Percentiles rank a stretch among this genome's conserved stretches.
These are phyloP conservation scores for Clinocottus analis DNA, from an alignment of 2,113 vertebrate genomes.

Conservation along the genomic window DNA sequence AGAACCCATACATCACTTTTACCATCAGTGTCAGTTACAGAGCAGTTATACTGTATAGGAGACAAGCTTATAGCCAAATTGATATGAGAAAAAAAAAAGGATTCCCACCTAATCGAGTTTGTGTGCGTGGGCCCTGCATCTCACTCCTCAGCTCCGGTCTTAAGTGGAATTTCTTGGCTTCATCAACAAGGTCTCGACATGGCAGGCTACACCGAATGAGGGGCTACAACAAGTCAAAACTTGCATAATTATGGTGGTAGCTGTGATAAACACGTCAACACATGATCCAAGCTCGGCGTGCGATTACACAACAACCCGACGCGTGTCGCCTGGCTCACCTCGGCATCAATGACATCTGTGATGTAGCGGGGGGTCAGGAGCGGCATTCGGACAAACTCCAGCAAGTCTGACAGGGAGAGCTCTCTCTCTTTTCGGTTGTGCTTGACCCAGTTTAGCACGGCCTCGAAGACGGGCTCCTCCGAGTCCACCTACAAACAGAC, in stretches of 20 bases:
- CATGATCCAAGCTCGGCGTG: neutral
- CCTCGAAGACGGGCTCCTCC: slow-evolving; percentile 97
- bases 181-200: slow-evolving; percentile 97
- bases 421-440: slow-evolving; percentile 93
- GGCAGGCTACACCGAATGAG: slow-evolving; percentile 96
- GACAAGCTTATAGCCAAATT: neutral
- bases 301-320: slow-evolving; percentile 25
- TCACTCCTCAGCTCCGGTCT: slow-evolving; percentile 96
- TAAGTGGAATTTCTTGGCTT: slow-evolving; percentile 99
- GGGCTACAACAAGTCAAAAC: slow-evolving; percentile 84
- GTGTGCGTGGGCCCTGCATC: slow-evolving; percentile 97
- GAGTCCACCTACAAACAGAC: slow-evolving; percentile 90
- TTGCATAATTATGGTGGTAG: slow-evolving; percentile 35
- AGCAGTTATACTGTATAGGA: neutral
- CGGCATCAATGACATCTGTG: slow-evolving; percentile 96
- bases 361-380: slow-evolving; percentile 97
- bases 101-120: slow-evolving; percentile 91
- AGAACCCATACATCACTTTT: slow-evolving; percentile 27
- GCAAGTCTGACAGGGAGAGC: slow-evolving; percentile 90
- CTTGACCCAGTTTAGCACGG: slow-evolving; percentile 97
- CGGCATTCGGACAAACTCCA: slow-evolving; percentile 96
- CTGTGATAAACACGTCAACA: slow-evolving; percentile 20
- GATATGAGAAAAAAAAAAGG: slow-evolving; percentile 9
- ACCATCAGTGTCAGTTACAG: slow-evolving; percentile 23
- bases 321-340: slow-evolving; percentile 83